A percentile compares a stretch with the other conserved stretches of the same genome.
Evolutionary conservation across 2,888 invertebrate genomes (phyloP).

Genomic region (Dorcus parallelipipedus): DNA sequence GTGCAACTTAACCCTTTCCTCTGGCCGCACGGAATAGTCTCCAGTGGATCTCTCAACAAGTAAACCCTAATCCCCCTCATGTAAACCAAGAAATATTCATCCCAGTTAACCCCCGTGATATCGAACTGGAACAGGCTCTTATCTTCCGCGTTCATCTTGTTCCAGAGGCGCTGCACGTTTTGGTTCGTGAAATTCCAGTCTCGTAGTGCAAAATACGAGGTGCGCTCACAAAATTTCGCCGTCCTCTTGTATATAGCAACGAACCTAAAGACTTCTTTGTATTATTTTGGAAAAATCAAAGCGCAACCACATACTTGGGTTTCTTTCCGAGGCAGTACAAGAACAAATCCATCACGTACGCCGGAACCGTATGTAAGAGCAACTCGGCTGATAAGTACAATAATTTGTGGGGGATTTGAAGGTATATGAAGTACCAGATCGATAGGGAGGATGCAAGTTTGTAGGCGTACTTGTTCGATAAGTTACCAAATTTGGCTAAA

Average conservation of each 20-base stretch:
- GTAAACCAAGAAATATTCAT: constrained; percentile 65
- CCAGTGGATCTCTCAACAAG: constrained; percentile 74
- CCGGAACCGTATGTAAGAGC: constrained; percentile 32
- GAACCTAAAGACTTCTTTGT: constrained; percentile 55
- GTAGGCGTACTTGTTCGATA: too few relatives aligned
- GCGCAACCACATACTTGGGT: constrained; percentile 28
- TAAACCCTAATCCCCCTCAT: constrained; percentile 72
- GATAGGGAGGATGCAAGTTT: too few relatives aligned
- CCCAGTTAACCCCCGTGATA: constrained; percentile 72
- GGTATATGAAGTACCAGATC: too few relatives aligned
- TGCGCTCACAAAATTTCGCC: constrained; percentile 66
- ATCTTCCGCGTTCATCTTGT: constrained; percentile 57
- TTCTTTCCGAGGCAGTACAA: constrained; percentile 26
- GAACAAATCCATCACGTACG: constrained; percentile 26
- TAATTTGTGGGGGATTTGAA: too few relatives aligned
- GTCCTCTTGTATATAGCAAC: constrained; percentile 72
- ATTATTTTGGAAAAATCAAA: too few relatives aligned
- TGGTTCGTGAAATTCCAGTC: constrained; percentile 71
- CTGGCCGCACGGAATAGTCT: constrained; percentile 67
- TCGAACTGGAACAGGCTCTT: constrained; percentile 68
- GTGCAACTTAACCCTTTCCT: constrained; percentile 48
- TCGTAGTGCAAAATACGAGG: constrained; percentile 75
- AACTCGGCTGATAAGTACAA: constrained; percentile 35
- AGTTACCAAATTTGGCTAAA: too few relatives aligned
- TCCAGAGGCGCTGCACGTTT: constrained; percentile 60